Base-by-base conservation (phyloP, 2,797 vertebrate species). In the Danio albolineatus region DNA sequence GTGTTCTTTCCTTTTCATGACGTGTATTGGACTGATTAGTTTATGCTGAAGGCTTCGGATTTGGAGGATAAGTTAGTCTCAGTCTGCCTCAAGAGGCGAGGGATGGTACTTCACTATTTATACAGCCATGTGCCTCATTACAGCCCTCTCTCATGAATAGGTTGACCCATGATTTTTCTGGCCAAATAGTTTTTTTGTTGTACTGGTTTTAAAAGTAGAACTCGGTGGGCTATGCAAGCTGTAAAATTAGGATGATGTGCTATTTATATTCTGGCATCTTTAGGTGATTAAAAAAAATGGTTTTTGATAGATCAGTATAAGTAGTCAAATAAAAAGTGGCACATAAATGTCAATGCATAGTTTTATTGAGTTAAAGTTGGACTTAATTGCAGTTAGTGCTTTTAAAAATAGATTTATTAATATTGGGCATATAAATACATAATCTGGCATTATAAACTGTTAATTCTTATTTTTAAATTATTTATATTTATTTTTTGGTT, bases 1-100 rank as follows among this genome's bases (percentile, higher is more conserved):
- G 80, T 84, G 84, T 88, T 91, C 21, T 73, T 46, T 72, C 28
- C 49, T 79, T 73, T 79, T 57, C 48, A 57, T 73, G 48, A 72
- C 5, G 12, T 77, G 44, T 71, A 87, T 36, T 39, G 54, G 41
- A 69, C 19, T 54, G 71, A 76, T 87, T 80, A 86, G 77, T 84
- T 84, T 80, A 69, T 10, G 54, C 4, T 28, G 59, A 41, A 79
- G 60, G 72, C 67, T 43, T 53, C 16, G 46, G 46, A 76, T 62
- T 60, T 56, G 60, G 14, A 66, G 66, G 17, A 83, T 72, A 28
- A 59, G 62, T 73, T 0, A 36, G 28, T 75, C n/a, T 76, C 43
- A 57, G 39, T 82, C 62, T 80, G 65, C 70, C 70, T 70, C 56
- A 43, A 79, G 57, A 67, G 69, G 66, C 73, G 65, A 49, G 61